These are phyloP conservation scores for Podarcis lilfordi DNA, from an alignment of 2,797 vertebrate genomes.

Conservation along the genomic window DNA sequence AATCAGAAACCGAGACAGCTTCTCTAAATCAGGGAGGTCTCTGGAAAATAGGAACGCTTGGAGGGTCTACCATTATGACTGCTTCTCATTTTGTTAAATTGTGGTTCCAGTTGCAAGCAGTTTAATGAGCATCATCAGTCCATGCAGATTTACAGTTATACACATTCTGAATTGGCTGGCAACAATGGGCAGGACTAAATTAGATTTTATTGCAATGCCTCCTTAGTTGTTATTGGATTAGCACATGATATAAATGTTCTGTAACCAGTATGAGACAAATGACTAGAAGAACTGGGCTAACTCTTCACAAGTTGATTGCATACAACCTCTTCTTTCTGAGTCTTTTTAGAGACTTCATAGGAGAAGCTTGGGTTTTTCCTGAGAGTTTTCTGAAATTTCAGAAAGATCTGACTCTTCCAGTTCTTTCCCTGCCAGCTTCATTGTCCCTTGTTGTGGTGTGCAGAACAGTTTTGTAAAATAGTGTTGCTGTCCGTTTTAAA, in stretches of 20 bases:
- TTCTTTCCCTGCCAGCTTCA: not conserved
- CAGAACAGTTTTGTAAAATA: not conserved
- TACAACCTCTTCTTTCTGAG: not conserved
- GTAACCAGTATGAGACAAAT: not conserved
- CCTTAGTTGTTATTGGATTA: not conserved
- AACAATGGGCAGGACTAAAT: not conserved
- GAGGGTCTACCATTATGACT: accelerated
- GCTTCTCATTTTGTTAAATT: accelerated
- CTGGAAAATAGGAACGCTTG: too few species aligned
- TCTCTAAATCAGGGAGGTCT: not conserved
- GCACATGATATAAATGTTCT: too few species aligned
- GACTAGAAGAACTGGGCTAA: too few species aligned
- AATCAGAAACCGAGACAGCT: too few species aligned
- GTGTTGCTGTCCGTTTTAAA: not conserved
- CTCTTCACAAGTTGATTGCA: not conserved
- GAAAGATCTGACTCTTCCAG: not conserved
- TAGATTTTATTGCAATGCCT: not conserved
- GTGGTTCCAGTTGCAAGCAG: not conserved
- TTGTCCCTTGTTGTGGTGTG: not conserved
- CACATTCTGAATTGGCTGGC: not conserved
- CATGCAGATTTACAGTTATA: not conserved
- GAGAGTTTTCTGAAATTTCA: not conserved
- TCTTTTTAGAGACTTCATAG: not conserved
- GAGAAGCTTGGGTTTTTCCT: not conserved
- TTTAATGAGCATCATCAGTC: not conserved